Conservation (phyloP, 2,888 invertebrate species). For the Parnassius apollo region DNA sequence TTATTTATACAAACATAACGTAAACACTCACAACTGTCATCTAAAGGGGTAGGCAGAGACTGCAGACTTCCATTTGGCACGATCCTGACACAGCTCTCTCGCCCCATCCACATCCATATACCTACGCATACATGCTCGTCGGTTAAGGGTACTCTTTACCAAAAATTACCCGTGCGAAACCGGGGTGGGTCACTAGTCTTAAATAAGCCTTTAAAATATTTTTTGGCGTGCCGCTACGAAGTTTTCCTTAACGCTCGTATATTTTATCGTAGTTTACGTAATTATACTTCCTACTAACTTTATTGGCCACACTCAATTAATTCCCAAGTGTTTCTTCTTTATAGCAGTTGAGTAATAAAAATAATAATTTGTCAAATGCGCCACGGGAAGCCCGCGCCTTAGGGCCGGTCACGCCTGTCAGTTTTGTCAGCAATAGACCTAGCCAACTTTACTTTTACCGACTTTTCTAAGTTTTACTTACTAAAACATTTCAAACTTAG, state of each 20-base stretch:
- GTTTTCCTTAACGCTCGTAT: conserved; percentile 8
- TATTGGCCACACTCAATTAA: conserved; percentile 53
- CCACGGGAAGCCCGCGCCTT: conserved; percentile 30
- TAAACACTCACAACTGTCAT: no score
- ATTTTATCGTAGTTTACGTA: conserved; percentile 20
- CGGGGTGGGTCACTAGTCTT: no score
- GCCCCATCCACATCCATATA: no score
- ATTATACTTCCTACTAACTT: conserved; percentile 29
- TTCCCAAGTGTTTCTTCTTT: conserved; percentile 44
- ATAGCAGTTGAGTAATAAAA: conserved; percentile 54
- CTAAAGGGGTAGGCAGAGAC: no score
- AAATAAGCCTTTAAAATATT: no score
- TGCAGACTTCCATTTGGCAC: no score
- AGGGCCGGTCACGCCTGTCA: conserved; percentile 41
- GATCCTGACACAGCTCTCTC: no score
- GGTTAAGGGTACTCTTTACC: no score
- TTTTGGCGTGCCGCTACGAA: neutral
- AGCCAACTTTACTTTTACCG: conserved; percentile 17
- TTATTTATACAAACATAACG: no score
- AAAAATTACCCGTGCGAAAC: no score
- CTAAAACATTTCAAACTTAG: conserved; percentile 6
- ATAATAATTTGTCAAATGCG: conserved; percentile 54
- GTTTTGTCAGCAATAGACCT: conserved; percentile 40
- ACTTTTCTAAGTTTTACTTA: neutral
- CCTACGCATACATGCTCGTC: no score